A percentile compares a stretch with the other conserved stretches of the same genome.
These are phyloP conservation scores for Hemiscyllium ocellatum DNA, from an alignment of 2,113 vertebrate genomes.

Conservation along the genomic window DNA sequence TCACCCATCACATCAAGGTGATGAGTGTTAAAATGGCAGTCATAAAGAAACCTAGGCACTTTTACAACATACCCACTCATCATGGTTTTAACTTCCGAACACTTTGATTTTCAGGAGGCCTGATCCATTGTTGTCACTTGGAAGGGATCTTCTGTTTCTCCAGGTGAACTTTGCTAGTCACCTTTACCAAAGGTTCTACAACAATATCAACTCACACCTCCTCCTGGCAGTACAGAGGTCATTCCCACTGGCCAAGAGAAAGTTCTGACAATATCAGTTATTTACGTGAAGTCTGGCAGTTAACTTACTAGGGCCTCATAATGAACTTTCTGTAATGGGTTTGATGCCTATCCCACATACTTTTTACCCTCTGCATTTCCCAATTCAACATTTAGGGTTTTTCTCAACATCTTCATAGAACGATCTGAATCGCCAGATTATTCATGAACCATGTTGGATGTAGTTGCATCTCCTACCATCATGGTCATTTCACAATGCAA, in stretches of 20 bases:
- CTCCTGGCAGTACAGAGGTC: background rate
- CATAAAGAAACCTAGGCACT: background rate
- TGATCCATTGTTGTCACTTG: too few relatives aligned
- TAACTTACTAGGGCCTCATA: background rate
- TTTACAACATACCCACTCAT: background rate
- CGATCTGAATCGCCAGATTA: background rate
- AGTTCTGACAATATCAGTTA: background rate
- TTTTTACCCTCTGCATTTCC: background rate
- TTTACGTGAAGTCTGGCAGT: background rate
- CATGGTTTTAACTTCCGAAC: background rate
- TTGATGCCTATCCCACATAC: too few relatives aligned
- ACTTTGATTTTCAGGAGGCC: background rate
- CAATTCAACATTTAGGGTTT: background rate
- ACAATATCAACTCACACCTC: background rate
- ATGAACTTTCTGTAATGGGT: background rate
- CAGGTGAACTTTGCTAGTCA: background rate
- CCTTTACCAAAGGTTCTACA: background rate
- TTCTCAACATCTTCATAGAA: background rate
- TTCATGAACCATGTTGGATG: background rate
- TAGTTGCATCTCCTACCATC: background rate
- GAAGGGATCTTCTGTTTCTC: background rate
- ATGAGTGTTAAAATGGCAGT: background rate
- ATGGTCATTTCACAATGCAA: background rate
- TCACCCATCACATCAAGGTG: background rate
- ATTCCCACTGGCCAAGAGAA: background rate